Evolutionary conservation across 1,140 invertebrate genomes (phyloP).

Genomic region (Temnothorax longispinosus): DNA sequence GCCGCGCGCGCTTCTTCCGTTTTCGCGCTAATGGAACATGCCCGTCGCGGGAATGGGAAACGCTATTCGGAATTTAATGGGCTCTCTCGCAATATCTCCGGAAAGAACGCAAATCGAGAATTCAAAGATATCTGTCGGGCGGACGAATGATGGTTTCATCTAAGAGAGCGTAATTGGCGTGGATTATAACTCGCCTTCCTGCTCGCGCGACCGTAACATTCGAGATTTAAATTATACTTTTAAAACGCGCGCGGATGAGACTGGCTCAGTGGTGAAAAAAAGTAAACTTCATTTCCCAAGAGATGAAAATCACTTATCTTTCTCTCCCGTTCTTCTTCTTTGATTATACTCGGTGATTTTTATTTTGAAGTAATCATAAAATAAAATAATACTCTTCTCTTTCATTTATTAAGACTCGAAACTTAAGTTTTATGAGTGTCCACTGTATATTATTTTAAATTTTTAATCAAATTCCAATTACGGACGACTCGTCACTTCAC

Average conservation of each 20-base stretch:
- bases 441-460: background rate
- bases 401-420: background rate
- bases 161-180: background rate
- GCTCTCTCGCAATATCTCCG: background rate
- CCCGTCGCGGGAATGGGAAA: constrained; percentile 23
- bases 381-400: background rate
- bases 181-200: background rate
- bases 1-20: constrained; percentile 20
- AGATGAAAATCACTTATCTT: background rate
- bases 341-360: background rate
- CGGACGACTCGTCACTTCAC: background rate
- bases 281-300: background rate
- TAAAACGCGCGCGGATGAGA: background rate
- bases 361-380: background rate
- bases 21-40: constrained; percentile 9
- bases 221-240: background rate
- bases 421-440: background rate
- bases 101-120: background rate
- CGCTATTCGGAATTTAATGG: background rate
- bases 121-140: background rate
- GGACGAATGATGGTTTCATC: background rate
- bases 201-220: background rate
- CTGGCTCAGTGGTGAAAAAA: background rate
- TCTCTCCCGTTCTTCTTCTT: too few species aligned
- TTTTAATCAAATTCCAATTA: background rate